Conservation (phyloP, 2,113 vertebrate species). For the Lepus europaeus region DNA sequence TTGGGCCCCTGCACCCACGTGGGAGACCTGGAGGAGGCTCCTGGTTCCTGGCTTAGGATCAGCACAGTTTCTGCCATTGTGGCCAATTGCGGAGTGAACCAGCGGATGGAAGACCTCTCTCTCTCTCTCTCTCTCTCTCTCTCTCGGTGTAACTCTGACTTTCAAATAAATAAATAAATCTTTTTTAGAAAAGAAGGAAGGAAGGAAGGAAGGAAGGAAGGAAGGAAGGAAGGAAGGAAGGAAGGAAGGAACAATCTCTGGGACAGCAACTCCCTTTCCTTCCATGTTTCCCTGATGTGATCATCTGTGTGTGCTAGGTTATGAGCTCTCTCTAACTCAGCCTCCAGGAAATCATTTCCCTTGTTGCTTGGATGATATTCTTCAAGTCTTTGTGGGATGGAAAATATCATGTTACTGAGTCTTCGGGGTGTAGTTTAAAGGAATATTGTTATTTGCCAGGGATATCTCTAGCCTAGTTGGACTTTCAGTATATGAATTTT, state of each 20-base stretch:
- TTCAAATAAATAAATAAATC: too few relatives aligned
- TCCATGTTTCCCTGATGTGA: background rate
- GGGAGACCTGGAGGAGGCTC: too few relatives aligned
- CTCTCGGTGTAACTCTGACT: too few relatives aligned
- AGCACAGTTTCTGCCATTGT: too few relatives aligned
- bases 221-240: too few relatives aligned
- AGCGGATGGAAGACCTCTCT: too few relatives aligned
- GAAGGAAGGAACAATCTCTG: background rate
- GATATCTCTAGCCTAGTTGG: background rate
- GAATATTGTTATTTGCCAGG: conserved; percentile 45
- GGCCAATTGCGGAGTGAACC: too few relatives aligned
- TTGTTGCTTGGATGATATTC: conserved; percentile 61
- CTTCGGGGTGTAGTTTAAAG: conserved; percentile 46
- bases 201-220: too few relatives aligned
- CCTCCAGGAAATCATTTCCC: conserved; percentile 62
- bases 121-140: too few relatives aligned
- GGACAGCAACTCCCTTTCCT: background rate
- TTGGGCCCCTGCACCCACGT: too few relatives aligned
- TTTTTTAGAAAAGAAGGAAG: too few relatives aligned
- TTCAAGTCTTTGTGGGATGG: conserved; percentile 41
- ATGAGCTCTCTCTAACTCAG: conserved; percentile 57
- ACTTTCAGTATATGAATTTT: conserved; percentile 54
- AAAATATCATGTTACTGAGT: conserved; percentile 28
- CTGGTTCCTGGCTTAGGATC: too few relatives aligned
- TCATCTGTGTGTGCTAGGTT: background rate